phyloP scores from a whole-genome alignment of 2,113 vertebrate genomes.

The Nicator chloris region DNA sequence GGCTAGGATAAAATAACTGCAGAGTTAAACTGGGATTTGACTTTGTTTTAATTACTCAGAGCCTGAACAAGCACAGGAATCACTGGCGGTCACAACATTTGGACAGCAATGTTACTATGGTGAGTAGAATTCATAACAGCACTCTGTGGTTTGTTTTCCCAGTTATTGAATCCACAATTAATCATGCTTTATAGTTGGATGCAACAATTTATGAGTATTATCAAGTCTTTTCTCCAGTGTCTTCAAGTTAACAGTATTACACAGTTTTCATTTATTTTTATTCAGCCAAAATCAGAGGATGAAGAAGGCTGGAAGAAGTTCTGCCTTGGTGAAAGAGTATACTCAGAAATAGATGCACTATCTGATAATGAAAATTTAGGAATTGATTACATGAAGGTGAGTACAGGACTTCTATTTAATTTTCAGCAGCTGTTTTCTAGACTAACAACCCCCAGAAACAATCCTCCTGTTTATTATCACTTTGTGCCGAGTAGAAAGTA shows the following conservation, averaged over 20 bases:
- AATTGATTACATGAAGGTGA: slow-evolving; percentile 89
- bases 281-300: slow-evolving; percentile 84
- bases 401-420: neutral
- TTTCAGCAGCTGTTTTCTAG: neutral
- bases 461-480: neutral
- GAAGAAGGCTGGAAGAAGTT: slow-evolving; percentile 96
- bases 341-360: slow-evolving; percentile 59
- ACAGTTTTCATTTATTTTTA: neutral
- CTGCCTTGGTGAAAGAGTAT: slow-evolving; percentile 88
- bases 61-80: slow-evolving; percentile 83
- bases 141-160: neutral
- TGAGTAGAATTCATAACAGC: slow-evolving; percentile 56
- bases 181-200: neutral
- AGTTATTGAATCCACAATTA: neutral
- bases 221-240: neutral
- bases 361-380: slow-evolving; percentile 69
- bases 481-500: neutral
- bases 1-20: neutral
- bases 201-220: neutral
- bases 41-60: slow-evolving; percentile 75
- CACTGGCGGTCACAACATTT: slow-evolving; percentile 89
- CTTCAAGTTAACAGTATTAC: neutral
- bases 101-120: slow-evolving; percentile 92
- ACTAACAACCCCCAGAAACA: neutral
- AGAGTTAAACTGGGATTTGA: neutral